Base-by-base conservation (phyloP, 2,888 invertebrate genomes). In the Thymelicus lineola region DNA sequence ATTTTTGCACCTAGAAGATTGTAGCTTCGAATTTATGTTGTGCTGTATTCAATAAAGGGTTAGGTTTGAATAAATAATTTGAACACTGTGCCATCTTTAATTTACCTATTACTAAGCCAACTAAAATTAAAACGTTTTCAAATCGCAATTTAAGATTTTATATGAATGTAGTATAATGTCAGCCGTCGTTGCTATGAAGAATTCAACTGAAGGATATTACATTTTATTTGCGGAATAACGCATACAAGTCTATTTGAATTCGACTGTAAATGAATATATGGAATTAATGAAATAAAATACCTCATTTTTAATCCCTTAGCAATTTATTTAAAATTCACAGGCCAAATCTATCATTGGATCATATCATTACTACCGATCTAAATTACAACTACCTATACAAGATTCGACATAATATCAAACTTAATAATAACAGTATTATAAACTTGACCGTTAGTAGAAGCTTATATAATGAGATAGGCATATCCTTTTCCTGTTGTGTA, bases 41-140 rank as follows among this genome's bases (percentile, higher is more conserved):
- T 64, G 71, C 73, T 75, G 74, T 75, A 74, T 73, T 75, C 71
- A 60, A 17, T 73, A 42, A 61, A 42, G 57, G 57, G 20, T 42
- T 55, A 17, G 64, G 28, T 20, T 53, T 55, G 1, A 55, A 55
- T 55, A 55, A 55, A 64, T 17, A 17, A 55, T 64, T 64, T 53
- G 20, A 64, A 53, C 42, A 14, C 6, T 5, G 14, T 12, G 15
- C 17, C 28, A 15, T 35, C 15, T 63, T 50, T 50, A 9, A 20
- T 61, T n/a, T 46, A 45, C 7, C 0, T 55, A 55, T 7, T 9
- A 55, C 4, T 55, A 1, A n/a, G n/a, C n/a, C n/a, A n/a, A n/a
- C n/a, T n/a, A n/a, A n/a, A n/a, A n/a, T n/a, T n/a, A n/a, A n/a
- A n/a, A n/a, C n/a, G n/a, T n/a, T n/a, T n/a, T n/a, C n/a, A n/a